Conservation (phyloP, 2,888 invertebrate genomes). For the Helicoverpa assulta region DNA sequence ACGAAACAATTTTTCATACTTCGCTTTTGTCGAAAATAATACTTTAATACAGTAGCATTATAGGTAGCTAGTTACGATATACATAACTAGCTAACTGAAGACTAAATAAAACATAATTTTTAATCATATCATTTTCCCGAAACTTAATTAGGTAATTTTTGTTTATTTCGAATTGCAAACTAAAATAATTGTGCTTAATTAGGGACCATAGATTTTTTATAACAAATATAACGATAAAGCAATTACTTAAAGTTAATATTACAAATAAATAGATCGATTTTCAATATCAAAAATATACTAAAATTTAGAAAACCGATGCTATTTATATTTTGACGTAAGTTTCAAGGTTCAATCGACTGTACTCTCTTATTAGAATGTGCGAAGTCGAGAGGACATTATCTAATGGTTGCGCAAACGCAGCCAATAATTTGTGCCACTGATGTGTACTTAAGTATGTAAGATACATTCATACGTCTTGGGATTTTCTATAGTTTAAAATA, state of each 20-base stretch:
- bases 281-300: too few species aligned
- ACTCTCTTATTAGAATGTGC: conserved; percentile 69
- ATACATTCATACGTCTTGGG: conserved; percentile 8
- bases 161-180: conserved; percentile 25
- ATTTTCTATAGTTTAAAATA: conserved; percentile 8
- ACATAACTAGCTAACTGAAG: too few species aligned
- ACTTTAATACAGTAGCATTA: too few species aligned
- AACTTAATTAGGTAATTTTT: not conserved
- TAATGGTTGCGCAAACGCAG: conserved; percentile 73
- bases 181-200: not conserved
- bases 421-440: conserved; percentile 69
- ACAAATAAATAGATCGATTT: too few species aligned
- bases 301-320: not conserved
- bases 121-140: too few species aligned
- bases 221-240: conserved; percentile 1
- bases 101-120: too few species aligned
- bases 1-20: too few species aligned
- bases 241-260: too few species aligned
- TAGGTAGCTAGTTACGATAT: too few species aligned
- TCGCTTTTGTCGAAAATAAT: not conserved
- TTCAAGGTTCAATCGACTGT: conserved; percentile 60
- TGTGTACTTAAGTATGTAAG: not conserved
- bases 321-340: conserved; percentile 1
- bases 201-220: conserved; percentile 24
- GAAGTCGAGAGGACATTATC: conserved; percentile 76